Evolutionary conservation across 2,888 invertebrate species (phyloP).

Genomic region (Drosophila glabriapex): DNA sequence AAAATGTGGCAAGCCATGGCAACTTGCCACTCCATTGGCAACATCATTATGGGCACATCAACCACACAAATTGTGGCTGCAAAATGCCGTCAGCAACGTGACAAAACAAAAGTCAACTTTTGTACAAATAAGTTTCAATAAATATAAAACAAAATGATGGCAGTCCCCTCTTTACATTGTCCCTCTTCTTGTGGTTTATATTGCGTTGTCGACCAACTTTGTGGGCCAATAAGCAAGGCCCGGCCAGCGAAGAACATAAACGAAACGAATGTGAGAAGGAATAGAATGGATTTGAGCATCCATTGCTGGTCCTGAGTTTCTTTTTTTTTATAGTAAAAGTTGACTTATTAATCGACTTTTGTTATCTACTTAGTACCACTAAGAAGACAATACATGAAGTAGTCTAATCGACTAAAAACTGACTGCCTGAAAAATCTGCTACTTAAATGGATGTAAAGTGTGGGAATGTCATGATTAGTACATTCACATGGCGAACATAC

Average conservation of each 20-base stretch:
- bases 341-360: constrained; percentile 64
- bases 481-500: neutral
- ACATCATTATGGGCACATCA: constrained; percentile 48
- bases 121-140: constrained; percentile 69
- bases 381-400: neutral
- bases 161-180: constrained; percentile 11
- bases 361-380: constrained; percentile 1
- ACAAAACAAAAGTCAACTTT: constrained; percentile 50
- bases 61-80: constrained; percentile 10
- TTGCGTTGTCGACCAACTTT: constrained; percentile 48
- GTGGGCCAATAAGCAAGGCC: constrained; percentile 25
- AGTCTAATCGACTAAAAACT: neutral
- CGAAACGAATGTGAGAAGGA: neutral
- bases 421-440: neutral
- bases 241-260: neutral
- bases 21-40: constrained; percentile 31
- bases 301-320: constrained; percentile 9
- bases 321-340: constrained; percentile 46
- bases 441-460: neutral
- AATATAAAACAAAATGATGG: constrained; percentile 64
- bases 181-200: constrained; percentile 17
- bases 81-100: constrained; percentile 32
- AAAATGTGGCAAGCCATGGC: constrained; percentile 29
- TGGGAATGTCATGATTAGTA: neutral
- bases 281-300: neutral